phyloP scores from a whole-genome alignment of 2,888 invertebrate genomes.

The Dichetophora obliterata region DNA sequence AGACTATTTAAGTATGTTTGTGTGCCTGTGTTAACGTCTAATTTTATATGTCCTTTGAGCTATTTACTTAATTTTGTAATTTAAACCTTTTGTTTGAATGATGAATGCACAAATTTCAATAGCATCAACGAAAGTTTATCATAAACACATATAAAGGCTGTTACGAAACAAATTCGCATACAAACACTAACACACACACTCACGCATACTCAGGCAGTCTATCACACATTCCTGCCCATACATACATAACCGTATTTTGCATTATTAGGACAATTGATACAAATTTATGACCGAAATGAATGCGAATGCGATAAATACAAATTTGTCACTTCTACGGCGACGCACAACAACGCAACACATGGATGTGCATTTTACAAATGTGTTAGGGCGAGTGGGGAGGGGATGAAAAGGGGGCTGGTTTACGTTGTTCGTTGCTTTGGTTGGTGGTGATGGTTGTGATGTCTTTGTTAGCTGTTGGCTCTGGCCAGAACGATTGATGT shows the following conservation, averaged over 20 bases:
- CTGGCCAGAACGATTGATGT: background rate
- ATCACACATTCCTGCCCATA: background rate
- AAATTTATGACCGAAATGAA: conserved; percentile 31
- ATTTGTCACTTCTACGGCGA: conserved; percentile 26
- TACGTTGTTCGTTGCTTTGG: background rate
- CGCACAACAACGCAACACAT: conserved; percentile 11
- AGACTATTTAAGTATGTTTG: too few species aligned
- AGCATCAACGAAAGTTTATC: too few species aligned
- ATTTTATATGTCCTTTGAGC: too few species aligned
- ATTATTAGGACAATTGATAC: conserved; percentile 7
- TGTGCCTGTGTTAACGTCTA: too few species aligned
- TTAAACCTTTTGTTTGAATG: too few species aligned
- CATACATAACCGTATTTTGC: background rate
- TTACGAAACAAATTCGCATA: too few species aligned
- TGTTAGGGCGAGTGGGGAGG: background rate
- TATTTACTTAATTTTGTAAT: too few species aligned
- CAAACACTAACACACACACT: background rate
- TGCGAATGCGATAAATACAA: conserved; percentile 14
- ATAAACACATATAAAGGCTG: too few species aligned
- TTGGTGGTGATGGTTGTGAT: too few species aligned
- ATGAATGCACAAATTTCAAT: too few species aligned
- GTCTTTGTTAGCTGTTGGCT: too few species aligned
- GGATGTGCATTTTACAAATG: background rate
- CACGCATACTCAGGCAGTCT: background rate
- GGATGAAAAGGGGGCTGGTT: background rate